Evolutionary conservation across 2,888 invertebrate genomes (phyloP), one percentile per base, ranked within the genome.

Genomic region (Gibbula magus): DNA sequence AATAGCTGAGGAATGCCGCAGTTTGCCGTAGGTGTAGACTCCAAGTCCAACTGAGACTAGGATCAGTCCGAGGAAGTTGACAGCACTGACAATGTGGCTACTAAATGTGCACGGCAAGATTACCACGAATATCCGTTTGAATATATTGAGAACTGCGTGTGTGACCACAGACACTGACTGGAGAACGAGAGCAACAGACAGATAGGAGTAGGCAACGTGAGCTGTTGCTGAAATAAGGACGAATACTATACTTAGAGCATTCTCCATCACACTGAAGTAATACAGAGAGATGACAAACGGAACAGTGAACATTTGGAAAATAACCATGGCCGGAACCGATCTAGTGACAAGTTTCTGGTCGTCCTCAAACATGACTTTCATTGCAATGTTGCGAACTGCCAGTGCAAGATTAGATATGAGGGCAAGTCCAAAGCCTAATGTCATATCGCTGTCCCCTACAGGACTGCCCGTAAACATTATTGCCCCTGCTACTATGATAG

Each of bases 121-220:
- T 8, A 87, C 83, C 18, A 87, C 85, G 18, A 84, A 75, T 3
- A 87, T 70, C 22, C 87, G 53, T 75, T 87, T 87, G 35, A 82
- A 53, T 53, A 86, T 84, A 80, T 86, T 87, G 67, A 81, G 82
- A 10, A 86, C 75, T 8, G 87, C 83, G 75, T 87, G 87, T 4
- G 85, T 83, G 18, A 87, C 84, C 45, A 87, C 87, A 20, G 83
- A 79, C 56, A 85, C 45, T n/a, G 79, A 76, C 32, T 79, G 78
- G 2, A 86, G 78, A 1, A 86, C 84, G 13, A 86, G 35, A 20
- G 22, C 76, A 0, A 85, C 84, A 16, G 85, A 85, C 7, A 86
- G 78, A 77, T 82, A 85, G 4, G 86, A 84, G 78, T 87, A 87
- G 1, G 56, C n/a, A 18, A 86, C 85, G 78, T 87, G 86, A 70